A percentile compares a stretch with the other conserved stretches of the same genome.
These are phyloP conservation scores for Furcula furcula DNA, from an alignment of 2,888 invertebrate genomes.

Conservation along the genomic window DNA sequence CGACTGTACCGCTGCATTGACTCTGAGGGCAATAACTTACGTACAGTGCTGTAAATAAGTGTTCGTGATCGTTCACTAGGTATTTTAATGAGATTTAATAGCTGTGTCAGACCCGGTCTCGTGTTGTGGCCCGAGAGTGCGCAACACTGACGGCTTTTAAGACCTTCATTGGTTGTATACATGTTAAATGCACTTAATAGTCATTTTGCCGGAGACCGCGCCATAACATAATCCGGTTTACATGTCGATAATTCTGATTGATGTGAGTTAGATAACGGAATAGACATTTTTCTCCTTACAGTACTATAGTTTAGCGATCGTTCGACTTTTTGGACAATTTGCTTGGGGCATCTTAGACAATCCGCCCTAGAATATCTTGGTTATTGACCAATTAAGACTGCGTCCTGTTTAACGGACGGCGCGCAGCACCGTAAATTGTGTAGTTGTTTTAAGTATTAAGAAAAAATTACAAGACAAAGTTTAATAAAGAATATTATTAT, in stretches of 20 bases:
- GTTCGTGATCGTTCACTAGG: constrained; percentile 63
- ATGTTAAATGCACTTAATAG: constrained; percentile 67
- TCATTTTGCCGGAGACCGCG: constrained; percentile 55
- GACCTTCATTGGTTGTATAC: constrained; percentile 70
- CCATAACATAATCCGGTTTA: constrained; percentile 57
- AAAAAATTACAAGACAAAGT: too few species aligned
- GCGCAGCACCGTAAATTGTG: too few species aligned
- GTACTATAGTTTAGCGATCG: too few species aligned
- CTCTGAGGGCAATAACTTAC: constrained; percentile 59
- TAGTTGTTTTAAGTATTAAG: too few species aligned
- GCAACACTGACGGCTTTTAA: constrained; percentile 60
- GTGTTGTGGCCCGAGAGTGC: constrained; percentile 37
- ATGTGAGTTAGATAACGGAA: constrained; percentile 48
- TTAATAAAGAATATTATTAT: too few species aligned
- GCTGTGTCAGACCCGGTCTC: constrained; percentile 38
- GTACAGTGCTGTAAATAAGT: constrained; percentile 58
- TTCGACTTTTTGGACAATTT: too few species aligned
- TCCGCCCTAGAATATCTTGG: too few species aligned
- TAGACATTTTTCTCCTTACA: constrained; percentile 42
- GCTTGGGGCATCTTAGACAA: too few species aligned
- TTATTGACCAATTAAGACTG: too few species aligned
- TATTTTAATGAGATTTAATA: constrained; percentile 75
- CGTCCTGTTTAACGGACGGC: too few species aligned
- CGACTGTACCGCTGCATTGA: constrained; percentile 58
- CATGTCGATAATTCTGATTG: constrained; percentile 52